Conservation (phyloP, 2,888 invertebrate genomes). For the Hypsopygia costalis region DNA sequence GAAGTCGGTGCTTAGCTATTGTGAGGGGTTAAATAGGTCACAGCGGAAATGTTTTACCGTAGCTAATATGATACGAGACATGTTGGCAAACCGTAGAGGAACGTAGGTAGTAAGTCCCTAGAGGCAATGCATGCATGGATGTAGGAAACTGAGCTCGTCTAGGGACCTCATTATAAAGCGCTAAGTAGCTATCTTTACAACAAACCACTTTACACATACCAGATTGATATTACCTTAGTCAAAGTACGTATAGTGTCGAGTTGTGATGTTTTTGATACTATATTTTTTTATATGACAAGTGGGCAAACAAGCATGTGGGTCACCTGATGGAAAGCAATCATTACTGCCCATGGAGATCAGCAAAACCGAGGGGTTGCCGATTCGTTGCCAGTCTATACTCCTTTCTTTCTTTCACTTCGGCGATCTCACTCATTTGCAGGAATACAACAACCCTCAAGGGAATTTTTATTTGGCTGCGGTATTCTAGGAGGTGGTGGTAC, state of each 20-base stretch:
- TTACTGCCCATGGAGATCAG: no score
- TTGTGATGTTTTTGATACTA: neutral
- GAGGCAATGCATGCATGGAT: slow-evolving; percentile 8
- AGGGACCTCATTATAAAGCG: slow-evolving; percentile 63
- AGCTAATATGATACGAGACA: slow-evolving; percentile 9
- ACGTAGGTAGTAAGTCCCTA: slow-evolving; percentile 7
- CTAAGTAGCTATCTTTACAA: slow-evolving; percentile 11
- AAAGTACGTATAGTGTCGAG: neutral
- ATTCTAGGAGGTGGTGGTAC: no score
- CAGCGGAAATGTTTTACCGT: slow-evolving; percentile 4
- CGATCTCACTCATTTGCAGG: no score
- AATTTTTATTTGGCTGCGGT: no score
- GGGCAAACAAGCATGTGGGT: no score
- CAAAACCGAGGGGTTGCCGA: no score
- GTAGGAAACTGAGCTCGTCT: slow-evolving; percentile 28
- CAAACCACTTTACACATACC: slow-evolving; percentile 7
- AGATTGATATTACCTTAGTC: slow-evolving; percentile 2
- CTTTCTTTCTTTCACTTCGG: no score
- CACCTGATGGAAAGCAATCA: no score
- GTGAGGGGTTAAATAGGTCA: slow-evolving; percentile 4
- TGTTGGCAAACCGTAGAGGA: slow-evolving; percentile 5
- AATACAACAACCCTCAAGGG: no score
- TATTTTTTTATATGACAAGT: no score
- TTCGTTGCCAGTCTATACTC: no score
- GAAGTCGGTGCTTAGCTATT: slow-evolving; percentile 4